Evolutionary conservation across 2,888 invertebrate species (phyloP), one percentile per base, ranked within the genome.

Genomic region (Lasioglossum calceatum): DNA sequence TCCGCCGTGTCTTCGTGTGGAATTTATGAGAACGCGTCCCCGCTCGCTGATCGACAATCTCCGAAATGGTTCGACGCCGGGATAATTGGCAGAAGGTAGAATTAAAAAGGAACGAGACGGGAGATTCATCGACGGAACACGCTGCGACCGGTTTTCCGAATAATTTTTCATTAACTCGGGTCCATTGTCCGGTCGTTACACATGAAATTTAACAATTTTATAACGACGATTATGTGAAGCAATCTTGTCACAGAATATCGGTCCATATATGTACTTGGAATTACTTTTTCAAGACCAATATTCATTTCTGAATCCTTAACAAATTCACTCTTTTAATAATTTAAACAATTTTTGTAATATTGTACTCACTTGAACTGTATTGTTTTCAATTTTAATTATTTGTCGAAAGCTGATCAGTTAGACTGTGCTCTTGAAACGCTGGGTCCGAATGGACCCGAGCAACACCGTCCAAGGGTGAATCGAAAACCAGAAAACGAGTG

Each of bases 1-100:
- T 39, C n/a, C 7, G 19, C 42, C 36, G 42, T 44, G 44, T 19
- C 19, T 32, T 14, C 70, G 32, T 19, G 27, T 5, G 27, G 47
- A 74, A 61, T 71, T 81, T 61, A 23, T 7, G 12, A 14, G 19
- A 32, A 36, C 42, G 54, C 64, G 16, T 70, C 0, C 42, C 23
- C 14, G 64, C 27, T 23, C 76, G 12, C 14, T 77, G 36, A 36
- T 67, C 67, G 67, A 77, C 8, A 67, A 77, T 67, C 64, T 47
- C 4, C 8, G 47, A 70, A 23, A 70, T 10, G n/a, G 42, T 36
- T 36, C 67, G 32, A 16, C 32, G 70, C 7, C 39, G 39, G 50
- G 39, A 67, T 36, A 78, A 32, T 44, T 44, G n/a, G 23, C 0
- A 19, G 14, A 44, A 32, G 36, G 23, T 0, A 12, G 32, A 32